phyloP scores from a whole-genome alignment of 2,888 invertebrate genomes.

The Ormyrus nitidulus region DNA sequence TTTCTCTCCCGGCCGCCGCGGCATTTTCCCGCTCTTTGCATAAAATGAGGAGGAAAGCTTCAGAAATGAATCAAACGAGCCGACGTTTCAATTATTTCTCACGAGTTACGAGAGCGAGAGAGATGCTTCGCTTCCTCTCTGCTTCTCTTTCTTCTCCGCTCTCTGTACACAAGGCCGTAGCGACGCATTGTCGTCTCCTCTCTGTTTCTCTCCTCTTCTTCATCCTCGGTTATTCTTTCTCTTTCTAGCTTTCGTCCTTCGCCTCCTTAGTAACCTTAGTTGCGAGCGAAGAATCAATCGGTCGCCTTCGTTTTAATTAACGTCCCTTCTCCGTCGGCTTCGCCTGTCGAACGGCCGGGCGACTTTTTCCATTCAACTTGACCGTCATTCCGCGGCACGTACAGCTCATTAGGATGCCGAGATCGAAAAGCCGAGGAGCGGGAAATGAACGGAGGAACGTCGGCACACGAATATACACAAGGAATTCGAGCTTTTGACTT shows the following conservation, averaged over 20 bases:
- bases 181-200: slow-evolving; percentile 27
- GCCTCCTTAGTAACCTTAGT: slow-evolving; percentile 10
- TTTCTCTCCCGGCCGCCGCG: slow-evolving; percentile 29
- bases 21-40: slow-evolving; percentile 62
- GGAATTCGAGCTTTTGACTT: slow-evolving; percentile 22
- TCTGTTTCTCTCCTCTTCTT: background rate
- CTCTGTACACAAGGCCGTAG: background rate
- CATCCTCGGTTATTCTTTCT: background rate
- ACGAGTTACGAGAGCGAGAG: slow-evolving; percentile 58
- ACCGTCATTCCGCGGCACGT: slow-evolving; percentile 53
- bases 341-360: background rate
- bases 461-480: background rate
- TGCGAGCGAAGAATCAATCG: slow-evolving; percentile 49
- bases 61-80: slow-evolving; percentile 73
- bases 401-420: slow-evolving; percentile 52
- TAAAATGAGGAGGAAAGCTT: slow-evolving; percentile 71
- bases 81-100: slow-evolving; percentile 74
- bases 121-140: background rate
- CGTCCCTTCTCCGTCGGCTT: background rate
- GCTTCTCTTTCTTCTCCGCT: too few relatives aligned
- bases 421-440: slow-evolving; percentile 33
- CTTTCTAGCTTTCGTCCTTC: slow-evolving; percentile 24
- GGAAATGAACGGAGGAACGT: slow-evolving; percentile 9
- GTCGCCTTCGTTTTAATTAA: slow-evolving; percentile 53
- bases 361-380: slow-evolving; percentile 51